Percentiles rank a stretch among this genome's conserved stretches.
phyloP scores from a whole-genome alignment of 2,797 vertebrate species.

The Ptychadena robeensis region DNA sequence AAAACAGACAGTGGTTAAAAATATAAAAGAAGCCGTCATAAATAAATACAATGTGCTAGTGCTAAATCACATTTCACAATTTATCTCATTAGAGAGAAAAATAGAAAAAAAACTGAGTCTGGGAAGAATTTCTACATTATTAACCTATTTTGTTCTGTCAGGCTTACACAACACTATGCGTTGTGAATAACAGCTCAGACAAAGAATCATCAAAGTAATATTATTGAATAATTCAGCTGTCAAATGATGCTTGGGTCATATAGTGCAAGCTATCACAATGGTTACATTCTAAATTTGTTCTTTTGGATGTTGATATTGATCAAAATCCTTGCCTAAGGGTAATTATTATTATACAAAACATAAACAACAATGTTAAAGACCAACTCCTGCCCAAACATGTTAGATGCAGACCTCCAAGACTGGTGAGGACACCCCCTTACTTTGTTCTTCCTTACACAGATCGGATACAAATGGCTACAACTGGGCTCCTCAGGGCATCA shows the following conservation, averaged over 20 bases:
- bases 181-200: too few relatives aligned
- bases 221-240: not conserved
- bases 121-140: not conserved
- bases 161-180: not conserved
- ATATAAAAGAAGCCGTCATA: not conserved
- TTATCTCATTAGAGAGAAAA: not conserved
- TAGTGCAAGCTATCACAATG: not conserved
- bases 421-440: too few relatives aligned
- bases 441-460: too few relatives aligned
- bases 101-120: not conserved
- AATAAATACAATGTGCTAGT: not conserved
- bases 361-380: too few relatives aligned
- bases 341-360: too few relatives aligned
- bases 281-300: too few relatives aligned
- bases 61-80: not conserved
- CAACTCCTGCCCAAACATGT: too few relatives aligned
- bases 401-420: too few relatives aligned
- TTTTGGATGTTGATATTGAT: constrained; percentile 1
- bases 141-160: not conserved
- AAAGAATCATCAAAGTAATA: too few relatives aligned
- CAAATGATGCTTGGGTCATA: not conserved
- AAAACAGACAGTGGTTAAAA: not conserved
- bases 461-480: too few relatives aligned
- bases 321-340: not conserved
- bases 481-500: too few relatives aligned